These are phyloP conservation scores for Otolemur crassicaudatus DNA, from an alignment of 2,797 vertebrate genomes.

Conservation along the genomic window DNA sequence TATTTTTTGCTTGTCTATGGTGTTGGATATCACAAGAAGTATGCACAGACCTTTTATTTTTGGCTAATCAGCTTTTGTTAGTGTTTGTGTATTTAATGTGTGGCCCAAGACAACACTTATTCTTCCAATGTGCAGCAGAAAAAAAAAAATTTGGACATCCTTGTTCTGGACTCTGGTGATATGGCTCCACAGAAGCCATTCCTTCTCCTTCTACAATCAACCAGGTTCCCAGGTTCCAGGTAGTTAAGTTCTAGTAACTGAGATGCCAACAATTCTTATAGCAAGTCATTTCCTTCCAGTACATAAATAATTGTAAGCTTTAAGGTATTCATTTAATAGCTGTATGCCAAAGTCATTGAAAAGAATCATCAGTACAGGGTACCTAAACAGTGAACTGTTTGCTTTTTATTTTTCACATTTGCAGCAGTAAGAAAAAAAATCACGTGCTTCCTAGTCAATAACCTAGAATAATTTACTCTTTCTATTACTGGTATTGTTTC, in stretches of 20 bases:
- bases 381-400: constrained; percentile 35
- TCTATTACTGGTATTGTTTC: background rate
- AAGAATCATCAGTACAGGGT: background rate
- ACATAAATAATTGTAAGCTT: constrained; percentile 17
- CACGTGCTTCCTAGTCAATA: constrained; percentile 34
- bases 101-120: no score
- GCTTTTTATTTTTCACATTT: background rate
- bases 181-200: background rate
- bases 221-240: background rate
- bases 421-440: constrained; percentile 29
- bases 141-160: no score
- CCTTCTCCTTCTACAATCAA: background rate
- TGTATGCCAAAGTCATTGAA: background rate
- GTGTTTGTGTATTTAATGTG: no score
- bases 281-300: constrained; percentile 38
- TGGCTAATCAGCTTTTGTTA: no score
- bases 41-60: no score
- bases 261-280: background rate
- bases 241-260: background rate
- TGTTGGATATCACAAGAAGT: no score
- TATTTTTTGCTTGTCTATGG: no score
- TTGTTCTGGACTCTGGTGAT: background rate
- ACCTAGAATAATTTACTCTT: constrained; percentile 40
- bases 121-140: no score
- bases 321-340: constrained; percentile 46